Evolutionary conservation across 1,140 invertebrate genomes (phyloP).

Genomic region (Penaeus japonicus): DNA sequence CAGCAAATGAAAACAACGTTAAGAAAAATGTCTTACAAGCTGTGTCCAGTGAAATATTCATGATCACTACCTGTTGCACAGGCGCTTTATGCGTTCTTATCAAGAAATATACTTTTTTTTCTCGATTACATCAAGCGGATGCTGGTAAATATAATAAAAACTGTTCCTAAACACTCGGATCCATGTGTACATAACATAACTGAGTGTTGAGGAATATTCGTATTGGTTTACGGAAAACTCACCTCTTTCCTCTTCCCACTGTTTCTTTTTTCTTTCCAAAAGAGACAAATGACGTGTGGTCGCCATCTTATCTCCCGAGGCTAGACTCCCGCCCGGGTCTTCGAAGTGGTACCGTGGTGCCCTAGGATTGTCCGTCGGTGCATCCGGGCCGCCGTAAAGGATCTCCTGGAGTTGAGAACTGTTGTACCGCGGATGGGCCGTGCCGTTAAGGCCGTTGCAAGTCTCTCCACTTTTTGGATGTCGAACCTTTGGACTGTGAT

Average conservation of each 20-base stretch:
- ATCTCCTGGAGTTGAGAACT: slow-evolving; percentile 19
- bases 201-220: no score
- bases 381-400: slow-evolving; percentile 16
- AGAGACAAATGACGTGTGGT: slow-evolving; percentile 26
- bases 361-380: neutral
- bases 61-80: no score
- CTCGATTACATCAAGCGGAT: no score
- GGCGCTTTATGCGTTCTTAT: no score
- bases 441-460: neutral
- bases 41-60: no score
- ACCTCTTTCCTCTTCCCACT: slow-evolving; percentile 53
- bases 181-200: no score
- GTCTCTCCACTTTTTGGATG: neutral
- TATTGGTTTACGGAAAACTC: neutral
- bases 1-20: no score
- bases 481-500: neutral
- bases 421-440: slow-evolving; percentile 18
- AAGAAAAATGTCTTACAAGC: no score
- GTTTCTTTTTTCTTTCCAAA: slow-evolving; percentile 42
- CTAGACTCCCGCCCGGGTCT: neutral
- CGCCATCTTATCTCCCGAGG: neutral
- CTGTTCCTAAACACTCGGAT: neutral
- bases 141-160: no score
- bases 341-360: neutral
- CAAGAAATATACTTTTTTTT: no score